These are phyloP conservation scores for Vidua macroura DNA, from an alignment of 2,113 vertebrate species.

Conservation along the genomic window DNA sequence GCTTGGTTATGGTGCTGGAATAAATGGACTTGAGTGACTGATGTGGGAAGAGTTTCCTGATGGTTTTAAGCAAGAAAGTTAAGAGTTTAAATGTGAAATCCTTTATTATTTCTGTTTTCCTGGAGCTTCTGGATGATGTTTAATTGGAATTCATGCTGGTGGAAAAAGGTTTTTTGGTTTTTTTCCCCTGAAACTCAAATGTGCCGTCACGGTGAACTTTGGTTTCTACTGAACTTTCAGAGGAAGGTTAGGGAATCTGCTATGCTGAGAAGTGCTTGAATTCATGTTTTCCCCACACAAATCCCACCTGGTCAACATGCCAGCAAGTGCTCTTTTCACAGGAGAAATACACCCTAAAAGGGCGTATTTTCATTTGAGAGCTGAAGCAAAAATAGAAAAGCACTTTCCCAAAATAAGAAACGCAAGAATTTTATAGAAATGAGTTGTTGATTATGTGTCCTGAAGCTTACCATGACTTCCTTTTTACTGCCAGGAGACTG, in stretches of 20 bases:
- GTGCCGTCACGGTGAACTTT: neutral
- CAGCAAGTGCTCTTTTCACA: neutral
- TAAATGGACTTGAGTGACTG: neutral
- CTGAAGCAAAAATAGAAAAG: neutral
- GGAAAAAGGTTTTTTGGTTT: neutral
- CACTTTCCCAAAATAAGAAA: neutral
- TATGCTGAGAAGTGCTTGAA: neutral
- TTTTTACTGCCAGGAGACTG: slow-evolving; percentile 62
- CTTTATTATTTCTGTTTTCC: neutral
- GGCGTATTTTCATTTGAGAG: neutral
- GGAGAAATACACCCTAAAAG: neutral
- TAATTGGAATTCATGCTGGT: neutral
- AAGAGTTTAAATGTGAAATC: neutral
- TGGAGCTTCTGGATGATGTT: neutral
- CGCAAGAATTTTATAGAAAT: neutral
- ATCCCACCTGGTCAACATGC: neutral
- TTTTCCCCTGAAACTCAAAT: neutral
- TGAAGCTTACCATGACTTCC: neutral
- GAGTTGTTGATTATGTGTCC: neutral
- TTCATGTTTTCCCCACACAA: neutral
- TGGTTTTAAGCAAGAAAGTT: neutral
- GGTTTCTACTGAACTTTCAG: neutral
- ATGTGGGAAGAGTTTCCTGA: neutral
- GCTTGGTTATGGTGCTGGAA: neutral
- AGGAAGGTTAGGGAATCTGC: neutral